phyloP scores from a whole-genome alignment of 2,113 vertebrate species.

The Phoenicopterus ruber region DNA sequence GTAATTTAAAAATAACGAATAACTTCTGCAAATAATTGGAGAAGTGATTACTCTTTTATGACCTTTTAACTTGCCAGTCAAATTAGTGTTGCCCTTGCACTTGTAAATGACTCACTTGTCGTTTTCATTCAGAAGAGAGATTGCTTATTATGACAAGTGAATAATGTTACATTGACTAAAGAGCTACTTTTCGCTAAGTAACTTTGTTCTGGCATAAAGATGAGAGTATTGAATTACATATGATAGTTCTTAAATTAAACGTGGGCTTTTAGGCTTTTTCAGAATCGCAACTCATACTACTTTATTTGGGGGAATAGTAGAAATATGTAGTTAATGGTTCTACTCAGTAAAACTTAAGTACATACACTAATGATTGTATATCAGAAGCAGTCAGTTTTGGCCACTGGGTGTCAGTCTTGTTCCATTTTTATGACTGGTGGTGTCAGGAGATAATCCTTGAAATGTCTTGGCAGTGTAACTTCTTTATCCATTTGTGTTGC shows the following conservation, averaged over 20 bases:
- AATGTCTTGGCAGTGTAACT: neutral
- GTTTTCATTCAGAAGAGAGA: neutral
- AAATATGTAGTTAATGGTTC: neutral
- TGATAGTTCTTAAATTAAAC: neutral
- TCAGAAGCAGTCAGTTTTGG: neutral
- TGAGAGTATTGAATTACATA: neutral
- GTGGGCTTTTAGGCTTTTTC: neutral
- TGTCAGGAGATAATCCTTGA: neutral
- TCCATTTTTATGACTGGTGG: neutral
- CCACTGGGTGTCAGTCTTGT: slow-evolving; percentile 74
- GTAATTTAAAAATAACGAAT: neutral
- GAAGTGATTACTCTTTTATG: neutral
- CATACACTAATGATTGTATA: neutral
- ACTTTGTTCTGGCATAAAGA: neutral
- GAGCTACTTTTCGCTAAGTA: neutral
- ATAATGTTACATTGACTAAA: neutral
- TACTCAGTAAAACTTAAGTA: neutral
- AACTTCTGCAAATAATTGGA: neutral
- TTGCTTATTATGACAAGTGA: neutral
- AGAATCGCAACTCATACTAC: neutral
- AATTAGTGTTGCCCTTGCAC: neutral
- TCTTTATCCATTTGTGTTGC: neutral
- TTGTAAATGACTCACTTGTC: neutral
- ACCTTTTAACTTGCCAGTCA: neutral
- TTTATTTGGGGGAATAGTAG: neutral